phyloP scores from a whole-genome alignment of 2,888 invertebrate genomes.

The Drosophila borealis region DNA sequence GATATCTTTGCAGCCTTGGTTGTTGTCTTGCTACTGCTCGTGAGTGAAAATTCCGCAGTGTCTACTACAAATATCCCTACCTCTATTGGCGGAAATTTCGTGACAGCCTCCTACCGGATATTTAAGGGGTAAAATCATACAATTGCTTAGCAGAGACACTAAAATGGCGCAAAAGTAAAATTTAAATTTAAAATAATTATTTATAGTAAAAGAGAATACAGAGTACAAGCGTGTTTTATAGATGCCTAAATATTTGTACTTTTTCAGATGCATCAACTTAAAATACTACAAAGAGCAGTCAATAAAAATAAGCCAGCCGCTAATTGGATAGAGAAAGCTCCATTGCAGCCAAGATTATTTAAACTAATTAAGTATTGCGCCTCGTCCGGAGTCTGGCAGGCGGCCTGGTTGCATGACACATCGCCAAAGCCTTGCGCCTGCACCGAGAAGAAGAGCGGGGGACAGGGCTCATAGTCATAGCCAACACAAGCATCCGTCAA shows the following conservation, averaged over 20 bases:
- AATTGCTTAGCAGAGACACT: too few species aligned
- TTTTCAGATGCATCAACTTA: conserved; percentile 7
- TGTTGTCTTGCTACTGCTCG: too few species aligned
- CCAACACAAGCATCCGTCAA: conserved; percentile 87
- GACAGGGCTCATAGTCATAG: conserved; percentile 87
- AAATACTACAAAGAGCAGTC: conserved; percentile 5
- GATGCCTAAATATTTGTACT: conserved; percentile 18
- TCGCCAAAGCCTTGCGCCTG: conserved; percentile 82
- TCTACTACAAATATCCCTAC: too few species aligned
- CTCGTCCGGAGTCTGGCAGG: conserved; percentile 89
- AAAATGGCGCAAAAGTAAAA: too few species aligned
- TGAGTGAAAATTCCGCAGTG: too few species aligned
- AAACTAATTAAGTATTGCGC: conserved; percentile 88
- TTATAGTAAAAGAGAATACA: too few species aligned
- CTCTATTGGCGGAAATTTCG: too few species aligned
- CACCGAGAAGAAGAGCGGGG: conserved; percentile 89
- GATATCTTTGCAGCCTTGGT: background rate
- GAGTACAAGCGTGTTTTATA: too few species aligned
- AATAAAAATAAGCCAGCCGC: conserved; percentile 11
- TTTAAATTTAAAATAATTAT: too few species aligned
- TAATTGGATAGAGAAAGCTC: conserved; percentile 57
- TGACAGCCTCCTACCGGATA: too few species aligned
- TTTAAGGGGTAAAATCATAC: too few species aligned
- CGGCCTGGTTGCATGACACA: conserved; percentile 86
- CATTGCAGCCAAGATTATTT: conserved; percentile 89